Base-by-base conservation (phyloP, 2,797 vertebrate genomes). In the Myotis vivesi region DNA sequence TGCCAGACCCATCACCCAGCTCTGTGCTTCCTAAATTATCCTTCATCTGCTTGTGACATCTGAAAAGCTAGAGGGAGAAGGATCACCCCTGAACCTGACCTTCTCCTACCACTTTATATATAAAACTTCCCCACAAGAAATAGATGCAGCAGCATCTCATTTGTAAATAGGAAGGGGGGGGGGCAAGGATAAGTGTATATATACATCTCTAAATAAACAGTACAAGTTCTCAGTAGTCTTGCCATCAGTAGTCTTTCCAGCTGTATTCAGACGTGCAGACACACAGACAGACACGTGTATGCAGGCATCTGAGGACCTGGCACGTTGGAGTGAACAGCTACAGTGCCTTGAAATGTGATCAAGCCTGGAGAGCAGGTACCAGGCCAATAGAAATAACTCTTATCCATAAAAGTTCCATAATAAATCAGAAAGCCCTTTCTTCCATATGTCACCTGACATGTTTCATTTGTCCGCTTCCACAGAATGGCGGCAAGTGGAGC, bases 381-480 rank as follows among this genome's bases (percentile, higher is more conserved):
- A 85, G 92, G 97, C 97, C 98, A 98, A 98, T 92, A 97, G 90
- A 97, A 97, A 96, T 97, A 96, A 55, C 64, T 95, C 96, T 96
- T 97, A 95, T 97, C 97, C 95, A 5, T 81, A 84, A 85, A 73
- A 79, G 73, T 97, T 90, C 96, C 44, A 1, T 68, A 98, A 96
- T 98, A 97, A 98, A 97, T 98, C 97, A 98, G 94, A 95, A 90
- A 87, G 93, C 81, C 66, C 97, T 97, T 98, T 97, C 94, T 97
- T 96, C 97, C 97, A 91, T 95, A 95, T 93, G 92, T 97, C 95
- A 96, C 79, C 95, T 94, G 94, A 77, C 66, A 95, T 89, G 92
- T 95, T 98, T 95, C 68, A 97, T 98, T 98, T 98, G 72, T 97
- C 83, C 75, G 2, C 90, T 96, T 95, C 90, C 94, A 96, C 92